A percentile compares a stretch with the other conserved stretches of the same genome.
phyloP scores from a whole-genome alignment of 2,797 vertebrate species.

The Alectoris magna region DNA sequence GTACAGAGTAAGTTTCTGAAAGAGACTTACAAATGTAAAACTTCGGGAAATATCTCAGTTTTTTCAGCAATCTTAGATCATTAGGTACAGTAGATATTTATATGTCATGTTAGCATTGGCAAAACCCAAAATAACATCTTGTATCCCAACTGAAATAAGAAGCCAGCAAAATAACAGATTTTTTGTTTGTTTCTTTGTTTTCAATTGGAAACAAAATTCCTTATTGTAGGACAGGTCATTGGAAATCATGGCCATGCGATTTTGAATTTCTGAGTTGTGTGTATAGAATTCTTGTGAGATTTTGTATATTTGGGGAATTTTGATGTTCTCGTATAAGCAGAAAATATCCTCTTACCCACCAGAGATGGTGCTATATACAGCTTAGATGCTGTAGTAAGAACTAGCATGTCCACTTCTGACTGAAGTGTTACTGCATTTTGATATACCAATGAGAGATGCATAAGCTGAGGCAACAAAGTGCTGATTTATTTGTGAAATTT shows the following conservation, averaged over 20 bases:
- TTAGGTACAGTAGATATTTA: background rate
- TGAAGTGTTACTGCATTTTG: background rate
- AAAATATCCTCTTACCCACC: background rate
- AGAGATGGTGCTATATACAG: background rate
- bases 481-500: background rate
- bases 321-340: background rate
- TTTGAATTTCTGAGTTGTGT: background rate
- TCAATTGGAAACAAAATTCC: background rate
- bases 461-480: background rate
- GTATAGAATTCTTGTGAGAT: background rate
- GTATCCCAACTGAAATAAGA: background rate
- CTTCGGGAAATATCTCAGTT: background rate
- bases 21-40: background rate
- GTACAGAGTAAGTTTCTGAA: background rate
- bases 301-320: background rate
- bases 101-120: background rate
- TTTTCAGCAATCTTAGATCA: background rate
- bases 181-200: background rate
- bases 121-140: background rate
- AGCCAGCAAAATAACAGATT: background rate
- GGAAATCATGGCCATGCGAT: background rate
- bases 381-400: background rate
- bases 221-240: background rate
- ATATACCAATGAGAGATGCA: background rate
- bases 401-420: background rate